Conservation (phyloP, 2,797 vertebrate species). For the Borostomias antarcticus region DNA sequence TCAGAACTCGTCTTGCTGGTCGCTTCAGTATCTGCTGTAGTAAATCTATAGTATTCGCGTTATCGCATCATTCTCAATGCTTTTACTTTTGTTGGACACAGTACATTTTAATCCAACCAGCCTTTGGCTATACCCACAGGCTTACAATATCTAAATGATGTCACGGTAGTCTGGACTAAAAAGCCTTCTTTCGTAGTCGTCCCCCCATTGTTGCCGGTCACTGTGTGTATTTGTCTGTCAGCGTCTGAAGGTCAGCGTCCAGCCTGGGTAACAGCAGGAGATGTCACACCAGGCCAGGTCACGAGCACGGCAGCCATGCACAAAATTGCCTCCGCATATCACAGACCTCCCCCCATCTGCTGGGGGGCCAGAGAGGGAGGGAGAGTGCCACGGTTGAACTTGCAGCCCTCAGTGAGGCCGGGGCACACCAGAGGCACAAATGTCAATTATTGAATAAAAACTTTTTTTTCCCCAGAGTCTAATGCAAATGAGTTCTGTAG, state of each 20-base stretch:
- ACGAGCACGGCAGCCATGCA: conserved; percentile 76
- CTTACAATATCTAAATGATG: not conserved
- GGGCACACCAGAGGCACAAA: conserved; percentile 51
- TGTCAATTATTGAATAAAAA: conserved; percentile 69
- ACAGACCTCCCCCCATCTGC: conserved; percentile 82
- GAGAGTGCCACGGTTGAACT: not conserved
- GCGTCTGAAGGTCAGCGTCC: conserved; percentile 83
- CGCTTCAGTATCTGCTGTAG: too few species aligned
- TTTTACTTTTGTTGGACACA: too few species aligned
- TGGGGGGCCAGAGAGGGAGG: conserved; percentile 50
- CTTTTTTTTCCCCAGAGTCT: conserved; percentile 55
- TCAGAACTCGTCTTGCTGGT: too few species aligned
- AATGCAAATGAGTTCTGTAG: conserved; percentile 37
- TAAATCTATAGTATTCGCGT: too few species aligned
- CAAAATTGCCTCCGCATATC: conserved; percentile 85
- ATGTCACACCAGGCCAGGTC: conserved; percentile 80
- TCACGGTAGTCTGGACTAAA: not conserved
- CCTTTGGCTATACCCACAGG: not conserved
- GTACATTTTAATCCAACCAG: not conserved
- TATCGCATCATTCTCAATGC: too few species aligned
- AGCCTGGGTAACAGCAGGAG: conserved; percentile 79
- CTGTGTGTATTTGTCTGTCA: conserved; percentile 68
- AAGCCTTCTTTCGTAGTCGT: not conserved
- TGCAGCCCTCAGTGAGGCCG: conserved; percentile 46
- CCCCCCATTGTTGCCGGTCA: conserved; percentile 17